Base-by-base conservation (phyloP, 2,113 vertebrate genomes). In the Lagopus leucura region DNA sequence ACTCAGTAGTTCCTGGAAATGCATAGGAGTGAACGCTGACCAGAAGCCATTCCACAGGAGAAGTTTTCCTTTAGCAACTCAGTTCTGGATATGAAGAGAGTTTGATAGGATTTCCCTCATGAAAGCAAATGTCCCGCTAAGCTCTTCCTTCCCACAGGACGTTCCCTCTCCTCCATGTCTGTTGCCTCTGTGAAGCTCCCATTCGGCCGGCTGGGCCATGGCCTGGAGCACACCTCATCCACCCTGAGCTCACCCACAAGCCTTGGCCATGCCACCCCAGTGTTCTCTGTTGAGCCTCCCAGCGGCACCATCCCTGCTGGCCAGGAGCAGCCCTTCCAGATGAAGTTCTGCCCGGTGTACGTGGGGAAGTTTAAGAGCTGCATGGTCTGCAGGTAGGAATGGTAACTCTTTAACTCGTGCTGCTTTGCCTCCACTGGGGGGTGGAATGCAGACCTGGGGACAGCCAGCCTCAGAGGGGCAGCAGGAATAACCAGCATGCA, bases 341-440 rank as follows among this genome's bases (percentile, higher is more conserved):
- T 99, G 57, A 90, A 96, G 79, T 99, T 99, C 95, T 98, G 96
- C 43, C 99, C 99, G 0, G 7, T 97, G 93, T 97, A 97, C 1
- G 48, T 96, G 55, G 98, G 98, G 12, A 91, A 97, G 19, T 99
- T 98, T 72, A 93, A 98, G 79, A 97, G 94, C 86, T 92, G 10
- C 11, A 93, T 99, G 57, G 21, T 97, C 73, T 99, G 99, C 98
- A 98, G 98, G 99, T 99, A 94, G 17, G 25, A 8, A 7, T 11
- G 34, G 18, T 30, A 8, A 1, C 40, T 55, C 61, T 24, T 38
- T 54, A 79, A 0, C 36, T 72, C 14, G 0, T 10, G 20, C 32
- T 52, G 0, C 24, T 18, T 2, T 45, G 13, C 13, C 34, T 71
- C 19, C 48, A 16, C 10, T 1, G 34, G 15, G 40, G 20, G 20